These are phyloP conservation scores for Lepilemur ruficaudatus DNA, from an alignment of 2,797 vertebrate genomes.

Conservation along the genomic window DNA sequence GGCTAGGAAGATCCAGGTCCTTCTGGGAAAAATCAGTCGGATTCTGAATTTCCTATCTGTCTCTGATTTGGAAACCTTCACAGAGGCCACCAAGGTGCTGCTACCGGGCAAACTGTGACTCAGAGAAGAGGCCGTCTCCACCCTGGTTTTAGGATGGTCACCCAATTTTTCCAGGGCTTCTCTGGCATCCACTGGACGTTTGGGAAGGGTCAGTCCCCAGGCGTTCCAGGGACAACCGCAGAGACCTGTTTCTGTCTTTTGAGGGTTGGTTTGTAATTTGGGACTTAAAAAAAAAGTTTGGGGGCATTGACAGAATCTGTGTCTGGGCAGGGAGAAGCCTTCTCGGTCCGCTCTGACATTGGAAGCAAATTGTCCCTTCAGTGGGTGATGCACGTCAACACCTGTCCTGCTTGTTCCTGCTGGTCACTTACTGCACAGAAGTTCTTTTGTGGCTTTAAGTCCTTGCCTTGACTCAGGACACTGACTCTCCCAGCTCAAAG, in stretches of 20 bases:
- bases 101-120: fast-evolving
- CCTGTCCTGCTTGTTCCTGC: neutral
- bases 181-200: neutral
- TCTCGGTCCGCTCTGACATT: neutral
- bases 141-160: fast-evolving
- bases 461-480: neutral
- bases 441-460: neutral
- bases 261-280: neutral
- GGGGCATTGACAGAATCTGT: neutral
- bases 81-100: fast-evolving
- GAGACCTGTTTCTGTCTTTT: neutral
- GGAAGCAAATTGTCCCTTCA: neutral
- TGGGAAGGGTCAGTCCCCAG: neutral
- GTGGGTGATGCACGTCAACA: neutral
- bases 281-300: neutral
- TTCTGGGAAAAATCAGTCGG: constrained; percentile 56
- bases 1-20: neutral
- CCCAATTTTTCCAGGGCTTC: neutral
- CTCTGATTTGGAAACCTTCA: constrained; percentile 49
- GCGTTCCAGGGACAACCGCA: neutral
- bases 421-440: neutral
- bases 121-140: fast-evolving
- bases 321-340: neutral
- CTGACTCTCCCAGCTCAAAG: neutral
- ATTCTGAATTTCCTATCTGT: neutral